Conservation (phyloP, 2,888 invertebrate genomes). For the Teleogryllus oceanicus region DNA sequence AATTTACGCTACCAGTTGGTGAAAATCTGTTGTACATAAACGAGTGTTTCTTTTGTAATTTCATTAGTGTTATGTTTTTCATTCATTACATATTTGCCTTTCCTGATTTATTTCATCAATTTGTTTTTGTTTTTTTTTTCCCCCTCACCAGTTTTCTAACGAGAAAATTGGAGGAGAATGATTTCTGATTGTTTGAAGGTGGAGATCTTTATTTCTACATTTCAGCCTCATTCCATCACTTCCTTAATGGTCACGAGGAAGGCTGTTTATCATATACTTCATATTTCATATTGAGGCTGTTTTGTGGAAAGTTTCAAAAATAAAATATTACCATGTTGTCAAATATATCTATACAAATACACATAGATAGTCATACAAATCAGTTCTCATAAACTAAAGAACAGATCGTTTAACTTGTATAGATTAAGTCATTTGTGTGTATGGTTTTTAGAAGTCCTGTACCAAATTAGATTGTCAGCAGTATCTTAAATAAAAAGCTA, state of each 20-base stretch:
- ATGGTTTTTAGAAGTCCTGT: conserved; percentile 3
- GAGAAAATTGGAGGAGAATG: too few species aligned
- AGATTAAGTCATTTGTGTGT: conserved; percentile 12
- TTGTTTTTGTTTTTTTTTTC: too few species aligned
- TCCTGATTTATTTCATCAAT: neutral
- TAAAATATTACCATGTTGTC: neutral
- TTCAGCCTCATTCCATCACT: neutral
- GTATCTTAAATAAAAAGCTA: neutral
- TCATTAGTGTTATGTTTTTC: neutral
- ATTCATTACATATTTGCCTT: neutral
- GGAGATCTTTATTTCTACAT: neutral
- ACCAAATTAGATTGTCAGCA: conserved; percentile 7
- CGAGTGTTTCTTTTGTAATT: neutral
- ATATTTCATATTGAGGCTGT: neutral
- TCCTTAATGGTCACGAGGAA: too few species aligned
- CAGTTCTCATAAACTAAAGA: conserved; percentile 5
- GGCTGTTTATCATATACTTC: too few species aligned
- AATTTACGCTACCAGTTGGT: conserved; percentile 6
- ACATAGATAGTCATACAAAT: neutral
- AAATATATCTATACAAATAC: conserved; percentile 18
- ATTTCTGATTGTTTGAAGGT: too few species aligned
- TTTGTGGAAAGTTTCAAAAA: neutral
- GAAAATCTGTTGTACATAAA: neutral
- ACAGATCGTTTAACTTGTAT: conserved; percentile 4
- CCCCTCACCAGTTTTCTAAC: too few species aligned